These are phyloP conservation scores for Rhagium mordax DNA, from an alignment of 2,888 invertebrate species.

Conservation along the genomic window DNA sequence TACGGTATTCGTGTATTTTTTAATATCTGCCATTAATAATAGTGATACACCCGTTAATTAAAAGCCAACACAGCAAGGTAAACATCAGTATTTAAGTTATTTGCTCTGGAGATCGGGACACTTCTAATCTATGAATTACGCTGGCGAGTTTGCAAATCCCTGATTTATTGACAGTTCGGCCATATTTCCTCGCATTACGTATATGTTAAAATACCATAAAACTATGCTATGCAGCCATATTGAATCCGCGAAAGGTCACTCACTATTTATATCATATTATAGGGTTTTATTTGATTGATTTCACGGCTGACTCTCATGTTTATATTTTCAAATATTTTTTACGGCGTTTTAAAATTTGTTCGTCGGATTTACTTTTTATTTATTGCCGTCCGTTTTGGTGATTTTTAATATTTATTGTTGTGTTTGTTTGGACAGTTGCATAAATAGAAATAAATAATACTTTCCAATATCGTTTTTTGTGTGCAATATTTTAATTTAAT, in stretches of 20 bases:
- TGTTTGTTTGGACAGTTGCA: conserved; percentile 58
- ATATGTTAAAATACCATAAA: conserved; percentile 62
- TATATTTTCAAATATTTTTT: conserved; percentile 55
- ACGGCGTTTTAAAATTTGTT: conserved; percentile 54
- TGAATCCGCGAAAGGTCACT: conserved; percentile 40
- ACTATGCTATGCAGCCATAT: conserved; percentile 55
- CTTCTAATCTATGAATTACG: conserved; percentile 68
- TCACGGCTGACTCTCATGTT: conserved; percentile 43
- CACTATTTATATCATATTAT: conserved; percentile 62
- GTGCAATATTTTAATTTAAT: conserved; percentile 51
- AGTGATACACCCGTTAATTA: conserved; percentile 59
- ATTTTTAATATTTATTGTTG: conserved; percentile 62
- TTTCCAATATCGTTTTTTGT: conserved; percentile 51
- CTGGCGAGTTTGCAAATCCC: conserved; percentile 62
- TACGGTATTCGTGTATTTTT: background rate
- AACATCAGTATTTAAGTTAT: conserved; percentile 66
- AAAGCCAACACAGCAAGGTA: conserved; percentile 62
- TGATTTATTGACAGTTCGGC: conserved; percentile 63
- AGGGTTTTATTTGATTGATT: conserved; percentile 64
- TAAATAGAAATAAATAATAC: conserved; percentile 58
- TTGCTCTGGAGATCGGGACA: conserved; percentile 61
- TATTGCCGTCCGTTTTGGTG: conserved; percentile 56
- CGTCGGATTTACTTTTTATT: conserved; percentile 61
- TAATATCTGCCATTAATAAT: background rate
- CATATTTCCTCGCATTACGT: conserved; percentile 66